phyloP scores from a whole-genome alignment of 2,113 vertebrate species.

The Actinemys pallida region DNA sequence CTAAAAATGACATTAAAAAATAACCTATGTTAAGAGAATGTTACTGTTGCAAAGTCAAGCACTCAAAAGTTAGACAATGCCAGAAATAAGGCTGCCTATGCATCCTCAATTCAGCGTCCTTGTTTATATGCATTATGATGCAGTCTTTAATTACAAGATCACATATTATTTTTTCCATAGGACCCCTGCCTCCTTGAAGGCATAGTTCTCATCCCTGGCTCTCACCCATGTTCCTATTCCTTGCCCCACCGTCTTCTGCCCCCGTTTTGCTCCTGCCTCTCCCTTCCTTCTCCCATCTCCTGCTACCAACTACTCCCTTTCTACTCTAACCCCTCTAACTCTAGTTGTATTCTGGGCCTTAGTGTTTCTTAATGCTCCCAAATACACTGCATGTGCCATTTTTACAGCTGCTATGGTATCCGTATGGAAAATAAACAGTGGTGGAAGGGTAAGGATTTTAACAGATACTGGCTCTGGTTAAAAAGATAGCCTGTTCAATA shows the following conservation, averaged over 20 bases:
- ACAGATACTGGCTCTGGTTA: not conserved
- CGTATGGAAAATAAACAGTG: not conserved
- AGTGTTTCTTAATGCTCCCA: not conserved
- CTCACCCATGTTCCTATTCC: not conserved
- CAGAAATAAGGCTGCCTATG: not conserved
- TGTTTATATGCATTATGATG: not conserved
- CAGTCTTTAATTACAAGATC: not conserved
- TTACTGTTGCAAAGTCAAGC: not conserved
- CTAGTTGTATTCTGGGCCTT: not conserved
- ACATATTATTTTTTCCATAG: not conserved
- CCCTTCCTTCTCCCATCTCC: not conserved
- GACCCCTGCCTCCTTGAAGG: not conserved
- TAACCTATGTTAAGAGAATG: not conserved
- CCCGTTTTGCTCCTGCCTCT: not conserved
- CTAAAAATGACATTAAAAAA: not conserved
- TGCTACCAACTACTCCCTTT: not conserved
- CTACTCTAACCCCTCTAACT: not conserved
- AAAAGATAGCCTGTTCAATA: not conserved
- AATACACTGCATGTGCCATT: not conserved
- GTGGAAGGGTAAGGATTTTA: not conserved
- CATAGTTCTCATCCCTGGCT: not conserved
- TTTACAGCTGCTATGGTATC: not conserved
- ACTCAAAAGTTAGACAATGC: rapidly evolving
- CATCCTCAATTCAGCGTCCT: not conserved
- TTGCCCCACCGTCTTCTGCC: not conserved